These are phyloP conservation scores for Drosophila bocqueti DNA, from an alignment of 1,140 invertebrate species.

Conservation along the genomic window DNA sequence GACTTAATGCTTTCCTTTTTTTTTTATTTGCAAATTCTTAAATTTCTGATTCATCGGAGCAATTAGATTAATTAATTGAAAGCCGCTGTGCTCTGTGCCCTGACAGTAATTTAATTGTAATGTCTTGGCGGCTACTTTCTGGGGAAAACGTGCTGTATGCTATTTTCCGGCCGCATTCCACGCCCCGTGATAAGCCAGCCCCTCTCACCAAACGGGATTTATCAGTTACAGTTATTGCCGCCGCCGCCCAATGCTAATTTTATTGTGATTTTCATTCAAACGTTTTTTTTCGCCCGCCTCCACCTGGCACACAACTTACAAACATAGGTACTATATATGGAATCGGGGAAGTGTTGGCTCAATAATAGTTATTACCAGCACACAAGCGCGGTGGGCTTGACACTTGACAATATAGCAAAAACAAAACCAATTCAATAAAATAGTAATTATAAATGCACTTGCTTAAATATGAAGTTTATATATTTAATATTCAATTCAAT, in stretches of 20 bases:
- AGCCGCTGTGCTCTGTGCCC: conserved; percentile 1
- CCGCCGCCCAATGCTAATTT: conserved; percentile 11
- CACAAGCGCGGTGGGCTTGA: neutral
- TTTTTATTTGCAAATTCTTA: neutral
- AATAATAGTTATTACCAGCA: conserved; percentile 8
- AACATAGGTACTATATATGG: neutral
- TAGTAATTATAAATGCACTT: neutral
- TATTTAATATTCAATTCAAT: too few species aligned
- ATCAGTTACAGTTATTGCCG: conserved; percentile 12
- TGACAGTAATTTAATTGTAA: conserved; percentile 45
- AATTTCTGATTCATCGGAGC: conserved; percentile 39
- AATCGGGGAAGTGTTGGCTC: conserved; percentile 10
- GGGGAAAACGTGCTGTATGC: conserved; percentile 52
- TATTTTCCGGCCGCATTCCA: conserved; percentile 32
- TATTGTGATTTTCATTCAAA: conserved; percentile 31
- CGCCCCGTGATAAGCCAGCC: neutral
- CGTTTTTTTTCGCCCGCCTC: conserved; percentile 13
- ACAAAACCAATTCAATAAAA: neutral
- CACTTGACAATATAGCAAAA: neutral
- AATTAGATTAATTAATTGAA: conserved; percentile 76
- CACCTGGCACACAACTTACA: neutral
- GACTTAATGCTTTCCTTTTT: neutral
- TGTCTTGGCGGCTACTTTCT: neutral
- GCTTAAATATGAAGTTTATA: neutral
- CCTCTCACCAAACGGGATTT: neutral